These are phyloP conservation scores for Poeciliopsis prolifica DNA, from an alignment of 2,113 vertebrate genomes.

Conservation along the genomic window DNA sequence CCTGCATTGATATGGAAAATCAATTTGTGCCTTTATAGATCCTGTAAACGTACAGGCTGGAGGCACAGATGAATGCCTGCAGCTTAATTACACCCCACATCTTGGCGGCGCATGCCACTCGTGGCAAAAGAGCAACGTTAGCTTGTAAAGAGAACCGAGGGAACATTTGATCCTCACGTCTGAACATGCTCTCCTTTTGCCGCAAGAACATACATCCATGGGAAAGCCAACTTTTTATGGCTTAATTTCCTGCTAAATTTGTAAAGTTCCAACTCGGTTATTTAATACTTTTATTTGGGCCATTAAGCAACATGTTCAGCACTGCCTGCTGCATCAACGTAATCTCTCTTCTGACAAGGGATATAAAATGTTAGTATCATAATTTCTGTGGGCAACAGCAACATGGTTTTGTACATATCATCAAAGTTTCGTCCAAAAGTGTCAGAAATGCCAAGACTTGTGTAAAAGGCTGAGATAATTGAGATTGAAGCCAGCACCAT, in stretches of 20 bases:
- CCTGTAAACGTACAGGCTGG: slow-evolving; percentile 57
- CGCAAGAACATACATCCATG: slow-evolving; percentile 32
- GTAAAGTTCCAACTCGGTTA: slow-evolving; percentile 26
- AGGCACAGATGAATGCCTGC: slow-evolving; percentile 56
- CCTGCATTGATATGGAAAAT: slow-evolving; percentile 76
- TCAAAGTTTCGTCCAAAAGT: neutral
- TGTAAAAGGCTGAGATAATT: too few relatives aligned
- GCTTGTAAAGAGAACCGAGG: slow-evolving; percentile 70
- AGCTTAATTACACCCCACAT: slow-evolving; percentile 64
- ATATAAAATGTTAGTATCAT: neutral
- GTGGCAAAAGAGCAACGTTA: slow-evolving; percentile 54
- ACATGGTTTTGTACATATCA: neutral
- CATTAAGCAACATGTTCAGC: slow-evolving; percentile 39
- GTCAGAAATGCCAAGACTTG: neutral
- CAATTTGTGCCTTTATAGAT: slow-evolving; percentile 77
- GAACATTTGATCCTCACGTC: slow-evolving; percentile 62
- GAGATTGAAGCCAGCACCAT: too few relatives aligned
- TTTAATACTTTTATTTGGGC: slow-evolving; percentile 38
- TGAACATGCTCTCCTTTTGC: slow-evolving; percentile 36
- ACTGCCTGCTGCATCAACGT: slow-evolving; percentile 62
- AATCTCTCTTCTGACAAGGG: neutral
- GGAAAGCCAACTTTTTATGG: slow-evolving; percentile 45
- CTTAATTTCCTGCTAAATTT: slow-evolving; percentile 65
- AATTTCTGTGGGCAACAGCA: neutral
- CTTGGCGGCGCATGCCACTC: slow-evolving; percentile 54